Base-by-base conservation (phyloP, 1,140 invertebrate species). In the Aphaenogaster ashmeadi region DNA sequence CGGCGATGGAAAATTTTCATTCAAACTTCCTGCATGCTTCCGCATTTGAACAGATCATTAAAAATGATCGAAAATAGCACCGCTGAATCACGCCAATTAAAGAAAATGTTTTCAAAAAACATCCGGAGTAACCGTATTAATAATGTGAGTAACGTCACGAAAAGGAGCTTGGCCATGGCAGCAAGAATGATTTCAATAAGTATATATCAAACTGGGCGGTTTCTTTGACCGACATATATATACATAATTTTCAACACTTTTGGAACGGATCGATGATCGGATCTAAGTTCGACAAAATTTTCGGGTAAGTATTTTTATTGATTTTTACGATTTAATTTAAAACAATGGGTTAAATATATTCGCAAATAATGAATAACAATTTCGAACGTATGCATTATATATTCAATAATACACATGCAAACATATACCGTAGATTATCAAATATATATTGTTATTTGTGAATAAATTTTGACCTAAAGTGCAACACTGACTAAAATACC, bases 1-100 rank as follows among this genome's bases (percentile, higher is more conserved):
- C 88, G 69, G 83, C 41, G 47, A 67, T 88, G 47, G 78, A 86
- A 71, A 92, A 88, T 79, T 71, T 86, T 89, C 62, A 88, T 90
- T 81, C 85, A 38, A 47, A 87, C 86, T 38, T 87, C 75, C 78
- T 86, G 86, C 52, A 64, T 58, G n/a, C 56, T 88, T 7, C 47
- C 80, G 4, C 38, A 79, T 56, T 27, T 21, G 36, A 41, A 69
- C 13, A n/a, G 52, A 27, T 27, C 38, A 52, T 67, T 1, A 11
- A 41, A 15, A 69, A 72, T 2, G 0, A n/a, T 56, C 8, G 21
- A n/a, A 50, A 47, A 56, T 62, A 54, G 6, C 21, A 21, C 36
- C 27, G 3, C 18, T 18, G 1, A 38, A 79, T 38, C 27, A 50
- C 7, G 21, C 7, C 38, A 27, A 78, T 62, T 50, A 4, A 50